Evolutionary conservation across 1,140 invertebrate species (phyloP), one percentile per base, ranked within the genome.

Genomic region (Phthorimaea operculella): DNA sequence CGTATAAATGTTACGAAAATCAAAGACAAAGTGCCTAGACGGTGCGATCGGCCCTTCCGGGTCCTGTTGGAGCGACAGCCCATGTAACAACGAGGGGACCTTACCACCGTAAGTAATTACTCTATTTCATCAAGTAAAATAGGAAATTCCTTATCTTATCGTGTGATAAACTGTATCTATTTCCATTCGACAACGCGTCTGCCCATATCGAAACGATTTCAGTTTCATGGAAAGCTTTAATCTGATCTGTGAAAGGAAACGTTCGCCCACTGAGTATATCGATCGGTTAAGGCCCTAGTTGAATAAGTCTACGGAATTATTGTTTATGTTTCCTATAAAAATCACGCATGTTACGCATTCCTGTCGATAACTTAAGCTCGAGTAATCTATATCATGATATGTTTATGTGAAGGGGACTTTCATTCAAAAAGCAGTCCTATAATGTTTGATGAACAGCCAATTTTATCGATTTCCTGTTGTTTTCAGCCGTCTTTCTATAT

Each of bases 1-100:
- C 76, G 77, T 76, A 78, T 83, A 82, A 80, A 83, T 84, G 80
- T 82, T 83, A 81, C 76, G 76, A 76, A 76, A 82, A 72, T 71
- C 72, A 56, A 66, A 66, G 70, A 72, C 70, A 62, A 59, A 66
- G 72, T 74, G 73, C 59, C 62, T 58, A 66, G 60, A 64, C 68
- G 76, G 76, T 72, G 74, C 66, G 51, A 45, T 51, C 52, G 59
- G 57, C 55, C 14, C 11, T 6, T 16, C 45, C 9, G 16, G 16
- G 12, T 48, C 45, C 9, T 18, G 8, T 14, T 15, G 65, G 71
- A 69, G 72, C 36, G 60, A 66, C 69, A 61, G 68, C 74, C 66
- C 73, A 76, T 80, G 79, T 77, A 72, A 80, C 66, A 60, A 64
- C 65, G 58, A 71, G 61, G 61, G 63, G 54, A 55, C 44, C 39